Conservation (phyloP, 2,888 invertebrate genomes). For the Patella depressa region DNA sequence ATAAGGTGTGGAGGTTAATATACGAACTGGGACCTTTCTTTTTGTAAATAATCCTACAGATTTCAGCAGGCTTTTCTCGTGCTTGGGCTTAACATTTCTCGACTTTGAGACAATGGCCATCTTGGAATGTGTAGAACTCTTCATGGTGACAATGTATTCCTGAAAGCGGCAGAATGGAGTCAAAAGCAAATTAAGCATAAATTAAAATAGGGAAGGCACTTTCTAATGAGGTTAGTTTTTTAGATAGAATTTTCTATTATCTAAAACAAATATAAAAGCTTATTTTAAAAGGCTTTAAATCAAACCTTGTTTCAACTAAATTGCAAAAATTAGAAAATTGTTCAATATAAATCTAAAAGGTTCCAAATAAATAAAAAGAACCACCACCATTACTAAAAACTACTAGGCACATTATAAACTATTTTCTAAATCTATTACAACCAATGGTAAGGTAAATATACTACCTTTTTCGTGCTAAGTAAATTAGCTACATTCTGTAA, state of each 20-base stretch:
- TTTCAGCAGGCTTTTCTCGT: constrained; percentile 25
- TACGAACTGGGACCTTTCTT: background rate
- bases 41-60: constrained; percentile 20
- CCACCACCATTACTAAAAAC: too few species aligned
- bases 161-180: constrained; percentile 23
- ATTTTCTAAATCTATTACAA: too few species aligned
- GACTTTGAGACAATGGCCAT: constrained; percentile 34
- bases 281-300: too few species aligned
- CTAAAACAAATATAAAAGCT: too few species aligned
- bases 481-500: constrained; percentile 62
- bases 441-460: background rate
- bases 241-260: too few species aligned
- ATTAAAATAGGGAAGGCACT: background rate
- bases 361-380: too few species aligned
- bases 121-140: constrained; percentile 30
- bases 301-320: too few species aligned
- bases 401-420: too few species aligned
- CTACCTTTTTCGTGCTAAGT: constrained; percentile 64
- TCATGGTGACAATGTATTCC: constrained; percentile 35
- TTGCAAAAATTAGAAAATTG: too few species aligned
- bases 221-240: too few species aligned
- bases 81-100: constrained; percentile 22
- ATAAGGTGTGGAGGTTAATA: too few species aligned
- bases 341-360: too few species aligned
- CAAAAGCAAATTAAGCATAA: background rate